Evolutionary conservation across 1,140 invertebrate genomes (phyloP), one percentile per base, ranked within the genome.

Genomic region (Eupeodes corollae): DNA sequence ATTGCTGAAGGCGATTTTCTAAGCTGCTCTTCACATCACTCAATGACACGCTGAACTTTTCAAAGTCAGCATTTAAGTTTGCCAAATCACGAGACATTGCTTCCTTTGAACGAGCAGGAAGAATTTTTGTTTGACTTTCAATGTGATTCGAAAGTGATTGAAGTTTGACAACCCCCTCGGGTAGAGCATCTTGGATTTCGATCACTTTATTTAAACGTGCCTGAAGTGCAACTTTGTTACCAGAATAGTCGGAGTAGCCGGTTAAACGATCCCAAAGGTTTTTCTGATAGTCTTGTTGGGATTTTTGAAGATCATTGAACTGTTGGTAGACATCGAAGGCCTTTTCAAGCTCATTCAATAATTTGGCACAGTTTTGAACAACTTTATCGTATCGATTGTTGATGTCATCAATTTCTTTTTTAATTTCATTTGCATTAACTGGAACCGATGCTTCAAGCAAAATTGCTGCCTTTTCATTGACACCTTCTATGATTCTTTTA

Each of bases 401-500:
- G 19, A 80, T 80, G 13, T 79, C 73, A 44, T 78, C 75, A 46
- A 87, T 76, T 56, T 83, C 77, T 33, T 70, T 73, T 44, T 79
- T 74, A 26, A 76, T 74, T 61, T 83, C 79, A n/a, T 73, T 63
- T 13, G 77, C 76, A 35, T 75, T 78, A 44, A 72, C 75, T 37
- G 75, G 64, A 38, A 63, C 69, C 67, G 73, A 47, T 41, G 73
- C 76, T 55, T 85, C 80, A 1, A 62, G 38, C 6, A 67, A 47
- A 6, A 54, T 50, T 9, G 55, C 53, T 0, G 88, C 88, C 71
- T 92, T 94, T 61, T 95, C 90, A 6, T 84, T 83, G 1, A 93
- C 78, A 2, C 83, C 82, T 70, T 95, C 92, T 40, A 97, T 82
- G 19, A 91, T 79, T 49, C 91, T 74, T 64, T 92, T 93, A 58